Conservation (phyloP, 2,888 invertebrate species). For the Anodontia alba region DNA sequence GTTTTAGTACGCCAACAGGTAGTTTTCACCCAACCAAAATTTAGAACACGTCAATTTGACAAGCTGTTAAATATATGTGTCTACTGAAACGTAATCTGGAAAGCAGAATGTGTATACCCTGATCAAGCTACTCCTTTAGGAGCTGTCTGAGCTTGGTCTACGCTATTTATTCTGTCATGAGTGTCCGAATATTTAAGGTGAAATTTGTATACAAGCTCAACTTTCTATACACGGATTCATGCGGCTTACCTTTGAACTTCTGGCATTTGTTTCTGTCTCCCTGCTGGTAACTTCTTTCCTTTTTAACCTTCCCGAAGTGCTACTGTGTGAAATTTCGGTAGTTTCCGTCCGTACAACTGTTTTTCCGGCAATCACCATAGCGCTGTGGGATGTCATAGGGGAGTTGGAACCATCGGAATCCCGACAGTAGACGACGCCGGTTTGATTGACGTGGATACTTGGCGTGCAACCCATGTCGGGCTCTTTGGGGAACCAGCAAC, state of each 20-base stretch:
- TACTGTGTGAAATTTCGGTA: slow-evolving; percentile 43
- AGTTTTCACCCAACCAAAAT: too few species aligned
- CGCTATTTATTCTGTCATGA: too few species aligned
- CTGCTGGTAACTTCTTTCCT: background rate
- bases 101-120: too few species aligned
- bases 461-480: slow-evolving; percentile 83
- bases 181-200: too few species aligned
- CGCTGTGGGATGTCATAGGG: slow-evolving; percentile 68
- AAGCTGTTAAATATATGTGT: too few species aligned
- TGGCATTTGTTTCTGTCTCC: background rate
- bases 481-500: background rate
- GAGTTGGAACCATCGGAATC: slow-evolving; percentile 80
- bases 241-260: background rate
- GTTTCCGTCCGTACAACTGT: slow-evolving; percentile 59
- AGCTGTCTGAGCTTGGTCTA: too few species aligned
- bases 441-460: slow-evolving; percentile 82
- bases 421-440: slow-evolving; percentile 81
- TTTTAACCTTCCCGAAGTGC: slow-evolving; percentile 35
- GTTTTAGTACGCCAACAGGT: too few species aligned
- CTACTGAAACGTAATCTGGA: too few species aligned
- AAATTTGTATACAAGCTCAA: too few species aligned
- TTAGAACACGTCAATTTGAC: too few species aligned
- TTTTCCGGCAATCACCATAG: slow-evolving; percentile 59
- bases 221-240: too few species aligned
- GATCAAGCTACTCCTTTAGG: too few species aligned